Percentiles rank a stretch among this genome's conserved stretches.
These are phyloP conservation scores for Tiliqua scincoides DNA, from an alignment of 2,113 vertebrate genomes.

Conservation along the genomic window DNA sequence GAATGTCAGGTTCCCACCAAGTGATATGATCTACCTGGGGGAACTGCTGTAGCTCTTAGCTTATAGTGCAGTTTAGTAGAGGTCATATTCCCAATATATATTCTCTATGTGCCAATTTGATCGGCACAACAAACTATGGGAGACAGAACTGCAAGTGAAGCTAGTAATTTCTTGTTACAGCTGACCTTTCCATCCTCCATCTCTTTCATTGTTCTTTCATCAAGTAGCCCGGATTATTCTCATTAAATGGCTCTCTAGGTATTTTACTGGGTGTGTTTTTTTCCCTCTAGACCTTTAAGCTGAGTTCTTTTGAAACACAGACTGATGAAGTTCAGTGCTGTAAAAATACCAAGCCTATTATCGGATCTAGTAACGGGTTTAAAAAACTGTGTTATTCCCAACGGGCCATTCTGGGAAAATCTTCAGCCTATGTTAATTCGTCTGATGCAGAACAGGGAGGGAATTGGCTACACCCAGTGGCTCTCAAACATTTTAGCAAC, in stretches of 20 bases:
- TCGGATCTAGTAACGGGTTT: slow-evolving; percentile 13
- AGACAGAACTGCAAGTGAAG: slow-evolving; percentile 38
- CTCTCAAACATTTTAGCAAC: too few relatives aligned
- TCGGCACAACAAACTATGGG: slow-evolving; percentile 41
- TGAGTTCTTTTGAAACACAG: slow-evolving; percentile 18
- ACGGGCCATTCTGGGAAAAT: background rate
- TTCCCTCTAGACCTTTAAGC: slow-evolving; percentile 29
- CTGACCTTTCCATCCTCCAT: slow-evolving; percentile 54
- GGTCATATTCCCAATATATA: slow-evolving; percentile 33
- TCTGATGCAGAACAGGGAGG: slow-evolving; percentile 5
- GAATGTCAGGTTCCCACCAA: background rate
- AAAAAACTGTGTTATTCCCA: background rate
- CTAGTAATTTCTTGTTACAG: slow-evolving; percentile 54
- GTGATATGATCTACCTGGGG: background rate
- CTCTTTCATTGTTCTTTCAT: slow-evolving; percentile 56
- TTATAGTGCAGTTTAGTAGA: slow-evolving; percentile 47
- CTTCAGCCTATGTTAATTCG: background rate
- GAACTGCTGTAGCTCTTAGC: background rate
- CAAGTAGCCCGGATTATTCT: slow-evolving; percentile 31
- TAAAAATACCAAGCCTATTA: slow-evolving; percentile 18
- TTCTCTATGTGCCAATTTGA: slow-evolving; percentile 56
- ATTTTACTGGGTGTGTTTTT: background rate
- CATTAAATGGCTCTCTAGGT: background rate
- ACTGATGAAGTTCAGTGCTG: slow-evolving; percentile 11
- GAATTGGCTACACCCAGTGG: rapidly evolving